Evolutionary conservation across 1,140 invertebrate genomes (phyloP), one percentile per base, ranked within the genome.

Genomic region (Physella acuta): DNA sequence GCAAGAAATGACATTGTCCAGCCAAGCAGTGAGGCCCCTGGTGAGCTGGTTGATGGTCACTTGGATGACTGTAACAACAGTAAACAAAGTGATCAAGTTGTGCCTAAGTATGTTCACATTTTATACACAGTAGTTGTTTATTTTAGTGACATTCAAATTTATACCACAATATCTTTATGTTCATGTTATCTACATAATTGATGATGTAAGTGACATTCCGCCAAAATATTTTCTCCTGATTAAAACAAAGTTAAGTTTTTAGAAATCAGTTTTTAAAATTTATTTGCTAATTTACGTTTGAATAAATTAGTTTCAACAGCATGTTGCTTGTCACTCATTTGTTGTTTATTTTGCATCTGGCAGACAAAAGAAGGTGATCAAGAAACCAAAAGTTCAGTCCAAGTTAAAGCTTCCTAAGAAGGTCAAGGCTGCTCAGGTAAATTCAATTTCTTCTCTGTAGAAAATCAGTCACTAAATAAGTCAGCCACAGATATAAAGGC

Each of bases 341-440:
- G 11, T 11, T 49, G 11, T 49, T n/a, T n/a, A 14, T 49, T n/a
- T 49, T 49, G 11, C 11, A 14, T 49, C n/a, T 49, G 11, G 11
- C 30, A 60, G 28, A 24, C 26, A 55, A n/a, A 56, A 67, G 33
- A 56, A 67, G 26, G 49, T 67, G 34, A 49, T 67, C 1, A 67
- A 67, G 53, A 67, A 67, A 56, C 51, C 64, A 24, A 55, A 67
- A 24, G 33, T 56, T 14, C 52, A 39, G n/a, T 67, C 64, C 26
- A 67, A 67, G 26, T 14, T 67, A 28, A 67, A 36, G 56, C 30
- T 52, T 28, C 64, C 64, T 2, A 67, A 67, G 20, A 56, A 24
- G 11, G 1, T 67, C 20, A 67, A 67, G 39, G 2, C 8, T 26
- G 14, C 3, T 51, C 34, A 64, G 62, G 62, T 64, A 64, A 0